Evolutionary conservation across 2,888 invertebrate genomes (phyloP), one percentile per base, ranked within the genome.

Genomic region (Epistrophe grossulariae): DNA sequence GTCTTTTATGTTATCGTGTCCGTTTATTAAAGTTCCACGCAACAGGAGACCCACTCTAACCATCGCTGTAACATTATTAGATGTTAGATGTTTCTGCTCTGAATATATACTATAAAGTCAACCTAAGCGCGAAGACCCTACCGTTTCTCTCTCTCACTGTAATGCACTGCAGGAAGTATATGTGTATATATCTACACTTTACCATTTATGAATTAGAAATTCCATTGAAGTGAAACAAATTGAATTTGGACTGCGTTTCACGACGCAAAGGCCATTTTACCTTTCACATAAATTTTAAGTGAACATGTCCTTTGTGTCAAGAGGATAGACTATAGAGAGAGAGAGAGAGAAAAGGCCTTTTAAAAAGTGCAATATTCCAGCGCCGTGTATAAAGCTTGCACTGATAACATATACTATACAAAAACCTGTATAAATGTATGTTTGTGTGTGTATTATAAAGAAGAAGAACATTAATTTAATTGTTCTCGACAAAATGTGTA

Each of bases 141-240:
- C 8, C 35, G 35, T 35, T 35, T 35, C 9, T 9, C 35, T 35
- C 31, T 7, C 35, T 35, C 7, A 2, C 35, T 35, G 2, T 3
- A 24, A 24, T 1, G 24, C 35, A 8, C 35, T 7, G 35, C 10
- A 13, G 31, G 4, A 52, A 6, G 48, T 2, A 57, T 11, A 24
- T 24, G 3, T 24, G 24, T 24, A 24, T 3, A 24, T 24, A 24
- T 24, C 1, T 68, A 68, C 40, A 24, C 13, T 73, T 68, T 48
- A 48, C 13, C 66, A 50, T 68, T 79, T 84, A 78, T 59, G 45
- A 83, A 83, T 66, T 79, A 74, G 70, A 71, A 84, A 79, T 79
- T 79, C 43, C 64, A 79, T 64, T 84, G 60, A 74, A 79, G 74
- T 35, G 74, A 8, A 76, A 74, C 74, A 84, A 84, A 84, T 84